Evolutionary conservation across 2,113 vertebrate species (phyloP).

Genomic region (Chionomys nivalis): DNA sequence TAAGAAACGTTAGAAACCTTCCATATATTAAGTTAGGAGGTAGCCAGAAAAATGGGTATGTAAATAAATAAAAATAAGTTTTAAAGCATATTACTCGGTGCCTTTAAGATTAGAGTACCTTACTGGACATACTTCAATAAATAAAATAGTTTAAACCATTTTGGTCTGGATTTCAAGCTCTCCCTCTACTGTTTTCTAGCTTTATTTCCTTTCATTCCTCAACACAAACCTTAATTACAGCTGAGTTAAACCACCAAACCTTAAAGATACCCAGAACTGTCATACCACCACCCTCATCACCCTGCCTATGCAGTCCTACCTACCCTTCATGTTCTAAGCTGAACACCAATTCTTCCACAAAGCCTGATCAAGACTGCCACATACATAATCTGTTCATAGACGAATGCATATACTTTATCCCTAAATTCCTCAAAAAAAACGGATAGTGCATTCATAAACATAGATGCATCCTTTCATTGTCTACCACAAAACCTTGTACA

Average conservation of each 20-base stretch:
- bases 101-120: constrained; percentile 3
- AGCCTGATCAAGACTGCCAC: neutral
- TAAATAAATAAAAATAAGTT: constrained; percentile 38
- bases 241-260: constrained; percentile 9
- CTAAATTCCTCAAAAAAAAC: constrained; percentile 43
- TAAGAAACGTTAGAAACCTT: neutral
- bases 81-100: constrained; percentile 26
- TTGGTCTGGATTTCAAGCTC: neutral
- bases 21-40: neutral
- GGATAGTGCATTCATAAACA: neutral
- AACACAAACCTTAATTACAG: constrained; percentile 39
- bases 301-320: neutral
- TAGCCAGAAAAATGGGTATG: neutral
- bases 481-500: neutral
- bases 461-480: neutral
- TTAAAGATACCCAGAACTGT: neutral
- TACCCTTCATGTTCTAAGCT: constrained; percentile 3
- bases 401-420: neutral
- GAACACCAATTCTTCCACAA: neutral
- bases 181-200: constrained; percentile 13
- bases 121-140: neutral
- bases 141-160: neutral
- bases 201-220: constrained; percentile 2
- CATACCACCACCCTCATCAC: neutral
- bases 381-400: neutral